Percentiles rank a stretch among this genome's conserved stretches.
These are phyloP conservation scores for Eupithecia dodoneata DNA, from an alignment of 2,888 invertebrate species.

Conservation along the genomic window DNA sequence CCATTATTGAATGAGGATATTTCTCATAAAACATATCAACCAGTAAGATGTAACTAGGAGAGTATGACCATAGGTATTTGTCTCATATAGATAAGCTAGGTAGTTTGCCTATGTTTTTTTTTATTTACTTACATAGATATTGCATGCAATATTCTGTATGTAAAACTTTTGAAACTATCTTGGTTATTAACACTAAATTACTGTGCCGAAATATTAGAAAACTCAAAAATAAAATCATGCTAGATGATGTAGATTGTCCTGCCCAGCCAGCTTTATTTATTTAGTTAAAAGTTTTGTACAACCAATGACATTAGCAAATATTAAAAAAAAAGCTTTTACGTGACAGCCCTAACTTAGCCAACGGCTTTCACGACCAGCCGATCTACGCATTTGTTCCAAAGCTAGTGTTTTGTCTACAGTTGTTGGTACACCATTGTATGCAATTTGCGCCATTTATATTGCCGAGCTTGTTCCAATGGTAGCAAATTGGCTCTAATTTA, in stretches of 20 bases:
- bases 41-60: background rate
- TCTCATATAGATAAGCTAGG: background rate
- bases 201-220: too few relatives aligned
- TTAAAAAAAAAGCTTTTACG: background rate
- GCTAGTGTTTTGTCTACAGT: slow-evolving; percentile 29
- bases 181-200: too few relatives aligned
- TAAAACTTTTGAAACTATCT: background rate
- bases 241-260: background rate
- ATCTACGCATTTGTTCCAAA: slow-evolving; percentile 33
- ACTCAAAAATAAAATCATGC: background rate
- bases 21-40: background rate
- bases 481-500: slow-evolving; percentile 15
- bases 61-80: too few relatives aligned
- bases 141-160: background rate
- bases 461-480: slow-evolving; percentile 12
- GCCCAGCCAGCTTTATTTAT: background rate
- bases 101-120: background rate
- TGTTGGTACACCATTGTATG: slow-evolving; percentile 28
- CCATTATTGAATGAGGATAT: background rate
- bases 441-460: slow-evolving; percentile 34
- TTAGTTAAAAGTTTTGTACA: background rate
- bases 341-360: slow-evolving; percentile 34
- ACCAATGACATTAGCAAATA: background rate
- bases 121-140: background rate
- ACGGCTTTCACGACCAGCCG: slow-evolving; percentile 69